Evolutionary conservation across 2,888 invertebrate species (phyloP).

Genomic region (Nomada ferruginata): DNA sequence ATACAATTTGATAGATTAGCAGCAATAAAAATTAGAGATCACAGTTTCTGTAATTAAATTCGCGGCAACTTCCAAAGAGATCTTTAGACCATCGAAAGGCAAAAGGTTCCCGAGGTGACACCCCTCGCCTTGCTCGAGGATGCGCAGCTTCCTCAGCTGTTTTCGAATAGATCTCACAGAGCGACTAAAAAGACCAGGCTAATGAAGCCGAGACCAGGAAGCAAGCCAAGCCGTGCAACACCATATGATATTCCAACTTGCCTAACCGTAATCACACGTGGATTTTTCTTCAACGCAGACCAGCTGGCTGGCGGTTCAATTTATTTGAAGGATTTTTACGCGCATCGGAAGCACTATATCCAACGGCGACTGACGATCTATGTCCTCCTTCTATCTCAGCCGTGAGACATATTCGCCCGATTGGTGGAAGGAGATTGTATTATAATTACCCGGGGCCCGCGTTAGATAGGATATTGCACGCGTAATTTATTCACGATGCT

Average conservation of each 20-base stretch:
- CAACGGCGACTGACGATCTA: slow-evolving; percentile 1
- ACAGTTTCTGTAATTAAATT: no score
- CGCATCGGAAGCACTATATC: background rate
- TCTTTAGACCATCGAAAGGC: background rate
- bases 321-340: slow-evolving; percentile 12
- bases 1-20: no score
- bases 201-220: background rate
- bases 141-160: background rate
- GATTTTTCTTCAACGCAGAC: background rate
- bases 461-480: slow-evolving; percentile 31
- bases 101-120: background rate
- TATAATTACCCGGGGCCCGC: slow-evolving; percentile 27
- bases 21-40: no score
- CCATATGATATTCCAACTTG: background rate
- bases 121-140: background rate
- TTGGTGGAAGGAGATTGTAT: slow-evolving; percentile 11
- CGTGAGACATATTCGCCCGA: slow-evolving; percentile 16
- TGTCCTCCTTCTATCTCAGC: background rate
- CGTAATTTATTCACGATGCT: slow-evolving; percentile 45
- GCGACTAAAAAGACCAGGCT: background rate
- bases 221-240: background rate
- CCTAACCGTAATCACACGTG: background rate
- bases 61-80: no score
- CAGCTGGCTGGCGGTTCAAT: background rate
- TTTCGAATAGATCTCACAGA: background rate